These are phyloP conservation scores for Nylanderia fulva DNA, from an alignment of 1,140 invertebrate species.

Conservation along the genomic window DNA sequence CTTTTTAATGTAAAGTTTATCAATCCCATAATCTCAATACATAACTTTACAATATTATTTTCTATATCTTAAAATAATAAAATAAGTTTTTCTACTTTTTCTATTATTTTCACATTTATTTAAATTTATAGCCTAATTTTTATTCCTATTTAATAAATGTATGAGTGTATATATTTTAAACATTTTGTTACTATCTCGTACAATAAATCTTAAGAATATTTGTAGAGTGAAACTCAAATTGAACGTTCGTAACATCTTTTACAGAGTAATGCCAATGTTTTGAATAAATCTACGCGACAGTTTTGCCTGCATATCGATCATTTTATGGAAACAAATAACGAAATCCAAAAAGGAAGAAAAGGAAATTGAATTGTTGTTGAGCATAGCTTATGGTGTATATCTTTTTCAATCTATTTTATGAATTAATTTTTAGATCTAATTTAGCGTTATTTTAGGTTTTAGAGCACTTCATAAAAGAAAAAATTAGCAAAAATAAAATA, in stretches of 20 bases:
- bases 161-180: too few species aligned
- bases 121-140: neutral
- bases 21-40: neutral
- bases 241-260: conserved; percentile 44
- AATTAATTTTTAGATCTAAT: conserved; percentile 49
- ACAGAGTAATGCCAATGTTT: conserved; percentile 46
- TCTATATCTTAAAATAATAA: neutral
- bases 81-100: neutral
- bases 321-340: conserved; percentile 43
- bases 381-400: conserved; percentile 33
- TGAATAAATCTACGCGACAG: conserved; percentile 65
- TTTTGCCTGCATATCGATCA: conserved; percentile 40
- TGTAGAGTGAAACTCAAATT: conserved; percentile 42
- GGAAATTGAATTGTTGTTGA: conserved; percentile 63
- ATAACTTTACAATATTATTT: neutral
- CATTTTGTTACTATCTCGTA: neutral
- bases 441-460: conserved; percentile 4
- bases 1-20: neutral
- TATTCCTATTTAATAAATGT: neutral
- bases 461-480: neutral
- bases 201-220: conserved; percentile 43
- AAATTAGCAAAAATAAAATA: neutral
- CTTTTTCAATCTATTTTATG: conserved; percentile 68
- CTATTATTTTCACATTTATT: neutral
- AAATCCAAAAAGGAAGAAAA: conserved; percentile 37